These are phyloP conservation scores for Aelia acuminata DNA, from an alignment of 2,888 invertebrate species.

Conservation along the genomic window DNA sequence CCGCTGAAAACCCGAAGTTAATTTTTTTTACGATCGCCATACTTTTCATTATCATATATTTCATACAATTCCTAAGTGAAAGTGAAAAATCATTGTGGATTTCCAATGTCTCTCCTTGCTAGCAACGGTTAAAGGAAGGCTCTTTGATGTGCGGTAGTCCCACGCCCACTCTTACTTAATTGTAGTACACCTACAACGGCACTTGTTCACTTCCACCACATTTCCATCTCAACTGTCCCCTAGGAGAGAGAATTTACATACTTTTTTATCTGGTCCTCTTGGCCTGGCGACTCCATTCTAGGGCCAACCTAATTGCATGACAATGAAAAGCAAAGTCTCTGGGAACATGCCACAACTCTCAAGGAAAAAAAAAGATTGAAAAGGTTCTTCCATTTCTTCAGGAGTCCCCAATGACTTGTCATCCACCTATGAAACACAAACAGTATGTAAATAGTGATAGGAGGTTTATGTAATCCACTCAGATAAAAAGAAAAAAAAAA, in stretches of 20 bases:
- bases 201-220: constrained; percentile 46
- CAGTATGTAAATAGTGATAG: constrained; percentile 11
- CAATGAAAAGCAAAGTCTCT: constrained; percentile 6
- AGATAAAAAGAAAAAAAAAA: too few species aligned
- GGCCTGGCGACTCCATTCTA: constrained; percentile 35
- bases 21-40: too few species aligned
- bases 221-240: constrained; percentile 48
- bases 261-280: constrained; percentile 12
- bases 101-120: neutral
- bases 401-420: constrained; percentile 9
- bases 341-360: constrained; percentile 32
- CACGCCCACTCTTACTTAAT: constrained; percentile 31
- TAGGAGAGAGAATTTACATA: constrained; percentile 21
- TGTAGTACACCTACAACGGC: constrained; percentile 41
- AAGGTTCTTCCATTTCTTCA: constrained; percentile 31
- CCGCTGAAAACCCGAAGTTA: too few species aligned
- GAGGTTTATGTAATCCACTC: too few species aligned
- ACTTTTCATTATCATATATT: too few species aligned
- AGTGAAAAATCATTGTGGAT: too few species aligned
- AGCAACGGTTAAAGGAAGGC: neutral
- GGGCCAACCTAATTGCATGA: constrained; percentile 42
- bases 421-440: constrained; percentile 26
- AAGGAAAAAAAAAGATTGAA: constrained; percentile 3
- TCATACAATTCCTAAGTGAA: too few species aligned
- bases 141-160: constrained; percentile 9